Base-by-base conservation (phyloP, 2,797 vertebrate species). In the Crax fasciolata region DNA sequence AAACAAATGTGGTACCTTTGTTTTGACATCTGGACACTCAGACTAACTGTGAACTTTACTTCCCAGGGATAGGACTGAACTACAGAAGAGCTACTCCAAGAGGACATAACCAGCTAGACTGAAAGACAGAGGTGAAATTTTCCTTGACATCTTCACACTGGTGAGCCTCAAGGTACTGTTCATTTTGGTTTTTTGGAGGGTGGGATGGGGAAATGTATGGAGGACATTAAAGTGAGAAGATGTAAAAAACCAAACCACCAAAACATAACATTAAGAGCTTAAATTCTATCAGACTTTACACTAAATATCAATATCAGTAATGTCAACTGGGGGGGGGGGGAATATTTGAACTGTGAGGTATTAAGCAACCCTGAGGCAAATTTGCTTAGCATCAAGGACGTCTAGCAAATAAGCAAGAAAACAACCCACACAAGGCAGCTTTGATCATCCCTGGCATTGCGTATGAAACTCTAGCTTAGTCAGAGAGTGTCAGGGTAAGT, bases 401-500 rank as follows among this genome's bases (percentile, higher is more conserved):
- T 20, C 21, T 55, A 59, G 51, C 1, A 51, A 63, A 90, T 68
- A 77, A 67, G 21, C 11, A 71, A 81, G 48, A 11, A 52, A 81
- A 87, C 61, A 8, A 5, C n/a, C 61, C 83, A 8, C 75, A 51
- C 72, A 87, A 92, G 91, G 67, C 86, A 82, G 86, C 44, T 84
- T 89, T 86, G 76, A 91, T 85, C 7, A 4, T 59, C 39, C 61
- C 57, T 96, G 93, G 70, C 48, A 15, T 67, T 55, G 66, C 5
- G 10, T 85, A 89, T 84, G 74, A 83, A 85, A 96, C 84, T 80
- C 89, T 90, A 91, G 82, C 87, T 89, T 77, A 84, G 35, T 87
- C 92, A 84, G 44, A 93, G 89, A 74, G 87, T 91, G 82, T 67
- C 80, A 90, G 83, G 73, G 68, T 85, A 84, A 92, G 81, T 85